These are phyloP conservation scores for Arremon aurantiirostris DNA, from an alignment of 2,797 vertebrate genomes.

Conservation along the genomic window DNA sequence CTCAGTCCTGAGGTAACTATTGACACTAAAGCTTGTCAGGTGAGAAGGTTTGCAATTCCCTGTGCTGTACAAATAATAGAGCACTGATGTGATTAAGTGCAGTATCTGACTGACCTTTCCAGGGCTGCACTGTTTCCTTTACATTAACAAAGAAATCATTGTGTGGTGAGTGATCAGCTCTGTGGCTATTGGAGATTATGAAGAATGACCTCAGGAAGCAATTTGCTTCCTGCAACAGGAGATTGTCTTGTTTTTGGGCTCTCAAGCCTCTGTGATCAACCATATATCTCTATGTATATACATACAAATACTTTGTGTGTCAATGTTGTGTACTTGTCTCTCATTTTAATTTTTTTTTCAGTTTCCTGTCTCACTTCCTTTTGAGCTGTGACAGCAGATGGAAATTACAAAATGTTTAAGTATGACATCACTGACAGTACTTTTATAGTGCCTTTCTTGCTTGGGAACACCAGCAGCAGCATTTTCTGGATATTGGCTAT, in stretches of 20 bases:
- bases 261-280: neutral
- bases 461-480: neutral
- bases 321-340: neutral
- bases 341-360: neutral
- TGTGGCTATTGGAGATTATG: neutral
- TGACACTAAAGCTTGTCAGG: neutral
- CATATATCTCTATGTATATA: neutral
- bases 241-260: neutral
- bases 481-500: neutral
- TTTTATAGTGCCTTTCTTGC: neutral
- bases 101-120: slow-evolving; percentile 21
- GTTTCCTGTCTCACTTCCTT: neutral
- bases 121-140: neutral
- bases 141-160: slow-evolving; percentile 1
- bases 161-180: neutral
- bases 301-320: neutral
- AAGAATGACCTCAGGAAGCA: neutral
- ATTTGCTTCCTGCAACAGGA: neutral
- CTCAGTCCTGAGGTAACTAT: neutral
- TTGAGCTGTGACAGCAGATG: neutral
- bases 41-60: neutral
- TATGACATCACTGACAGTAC: neutral
- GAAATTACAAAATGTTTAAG: neutral
- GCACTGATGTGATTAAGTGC: neutral
- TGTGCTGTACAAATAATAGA: neutral